Evolutionary conservation across 2,888 invertebrate genomes (phyloP), one percentile per base, ranked within the genome.

Genomic region (Apeira syringaria): DNA sequence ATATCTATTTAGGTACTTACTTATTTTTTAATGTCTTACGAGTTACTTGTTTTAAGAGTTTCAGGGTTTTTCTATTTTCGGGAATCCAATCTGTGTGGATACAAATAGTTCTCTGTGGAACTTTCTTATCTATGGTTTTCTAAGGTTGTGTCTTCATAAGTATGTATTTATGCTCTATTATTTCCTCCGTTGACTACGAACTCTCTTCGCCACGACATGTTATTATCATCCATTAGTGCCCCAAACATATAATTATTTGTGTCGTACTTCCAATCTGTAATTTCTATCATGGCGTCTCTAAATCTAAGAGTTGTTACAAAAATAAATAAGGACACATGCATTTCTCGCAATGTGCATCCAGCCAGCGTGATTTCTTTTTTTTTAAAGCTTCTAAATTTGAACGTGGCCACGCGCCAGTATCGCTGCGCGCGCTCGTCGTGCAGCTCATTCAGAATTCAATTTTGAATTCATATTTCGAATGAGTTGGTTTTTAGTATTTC

Each of bases 381-480:
- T 77, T 80, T n/a, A n/a, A 68, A 63, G 74, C 68, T 76, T 88
- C 89, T 88, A 88, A 84, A 68, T 87, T 82, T 76, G 85, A 79
- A 80, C 76, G 79, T 79, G 80, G 79, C 76, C 77, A 74, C 85
- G 79, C 74, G 85, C 85, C 86, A 87, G 86, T 87, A 69, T 64
- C 33, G 20, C 70, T 62, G 69, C 80, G 75, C 75, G 78, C 69
- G 75, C 65, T 69, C 68, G 67, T 64, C 71, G 77, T 74, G 75
- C 83, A 70, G 78, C 74, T 65, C 73, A 62, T 71, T 67, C 59
- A 50, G 53, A 59, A 64, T 64, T 61, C 32, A 9, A 44, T 45
- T 59, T 53, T 52, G 44, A 61, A 64, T 61, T 54, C 53, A 47
- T 50, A 58, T 64, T 62, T 64, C 56, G 48, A 53, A 53, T 40